Evolutionary conservation across 2,888 invertebrate species (phyloP).

Genomic region (Melanotus villosus): DNA sequence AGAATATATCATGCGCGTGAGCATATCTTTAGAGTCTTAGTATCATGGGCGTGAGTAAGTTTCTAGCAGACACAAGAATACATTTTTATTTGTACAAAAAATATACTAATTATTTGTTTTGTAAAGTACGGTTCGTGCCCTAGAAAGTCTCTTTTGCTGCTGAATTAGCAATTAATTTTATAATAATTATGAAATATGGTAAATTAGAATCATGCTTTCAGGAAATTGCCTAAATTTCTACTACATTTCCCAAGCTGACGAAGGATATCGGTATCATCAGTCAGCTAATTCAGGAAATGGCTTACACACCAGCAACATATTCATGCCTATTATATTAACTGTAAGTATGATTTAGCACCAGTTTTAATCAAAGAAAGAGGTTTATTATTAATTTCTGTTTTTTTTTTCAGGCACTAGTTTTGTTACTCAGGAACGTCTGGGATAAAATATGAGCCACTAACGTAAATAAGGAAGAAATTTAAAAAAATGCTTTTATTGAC

Average conservation of each 20-base stretch:
- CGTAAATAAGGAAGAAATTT: background rate
- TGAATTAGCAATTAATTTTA: too few relatives aligned
- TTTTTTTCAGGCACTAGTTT: background rate
- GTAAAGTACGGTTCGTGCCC: too few relatives aligned
- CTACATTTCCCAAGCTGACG: constrained; percentile 19
- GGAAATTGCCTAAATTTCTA: constrained; percentile 18
- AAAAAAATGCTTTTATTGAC: background rate
- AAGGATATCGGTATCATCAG: constrained; percentile 13
- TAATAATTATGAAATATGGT: too few relatives aligned
- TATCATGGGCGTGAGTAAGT: too few relatives aligned
- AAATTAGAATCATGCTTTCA: too few relatives aligned
- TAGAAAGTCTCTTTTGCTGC: too few relatives aligned
- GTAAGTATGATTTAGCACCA: background rate
- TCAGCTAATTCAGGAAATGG: background rate
- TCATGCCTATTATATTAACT: background rate
- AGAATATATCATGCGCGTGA: too few relatives aligned
- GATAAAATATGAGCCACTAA: background rate
- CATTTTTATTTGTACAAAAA: too few relatives aligned
- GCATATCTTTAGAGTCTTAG: too few relatives aligned
- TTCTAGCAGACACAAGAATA: too few relatives aligned
- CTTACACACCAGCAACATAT: background rate
- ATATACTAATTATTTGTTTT: too few relatives aligned
- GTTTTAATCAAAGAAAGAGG: background rate
- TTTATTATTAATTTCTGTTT: background rate
- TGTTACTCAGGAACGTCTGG: background rate